Conservation (phyloP, 2,113 vertebrate genomes). For the Daphoenositta chrysoptera region DNA sequence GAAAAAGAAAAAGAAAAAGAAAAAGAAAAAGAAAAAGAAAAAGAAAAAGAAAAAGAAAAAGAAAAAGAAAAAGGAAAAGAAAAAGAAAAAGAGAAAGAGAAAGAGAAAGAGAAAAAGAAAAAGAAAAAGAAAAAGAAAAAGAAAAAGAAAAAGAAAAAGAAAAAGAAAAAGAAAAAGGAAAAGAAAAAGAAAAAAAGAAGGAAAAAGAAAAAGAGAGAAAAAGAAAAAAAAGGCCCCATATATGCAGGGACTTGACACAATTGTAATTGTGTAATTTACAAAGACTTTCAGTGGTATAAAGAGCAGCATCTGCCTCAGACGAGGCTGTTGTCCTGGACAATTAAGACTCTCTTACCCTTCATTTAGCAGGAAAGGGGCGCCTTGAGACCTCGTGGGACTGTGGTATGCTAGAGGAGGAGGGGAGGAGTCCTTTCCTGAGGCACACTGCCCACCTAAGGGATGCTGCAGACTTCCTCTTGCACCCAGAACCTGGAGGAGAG, state of each 20-base stretch:
- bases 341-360: neutral
- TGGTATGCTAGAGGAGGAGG: neutral
- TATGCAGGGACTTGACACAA: neutral
- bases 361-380: neutral
- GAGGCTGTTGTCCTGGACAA: neutral
- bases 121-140: no score
- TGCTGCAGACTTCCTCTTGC: neutral
- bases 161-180: no score
- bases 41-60: rapidly evolving
- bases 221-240: no score
- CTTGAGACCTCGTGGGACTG: neutral
- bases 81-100: neutral
- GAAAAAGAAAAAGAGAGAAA: no score
- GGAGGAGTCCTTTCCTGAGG: neutral
- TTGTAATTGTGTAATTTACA: neutral
- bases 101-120: neutral
- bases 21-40: neutral
- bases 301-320: neutral
- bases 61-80: neutral
- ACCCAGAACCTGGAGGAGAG: neutral
- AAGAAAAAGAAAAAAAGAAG: no score
- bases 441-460: neutral
- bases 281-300: neutral
- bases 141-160: no score
- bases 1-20: rapidly evolving